These are phyloP conservation scores for Tiaroga cobitis DNA, from an alignment of 2,797 vertebrate genomes.

Conservation along the genomic window DNA sequence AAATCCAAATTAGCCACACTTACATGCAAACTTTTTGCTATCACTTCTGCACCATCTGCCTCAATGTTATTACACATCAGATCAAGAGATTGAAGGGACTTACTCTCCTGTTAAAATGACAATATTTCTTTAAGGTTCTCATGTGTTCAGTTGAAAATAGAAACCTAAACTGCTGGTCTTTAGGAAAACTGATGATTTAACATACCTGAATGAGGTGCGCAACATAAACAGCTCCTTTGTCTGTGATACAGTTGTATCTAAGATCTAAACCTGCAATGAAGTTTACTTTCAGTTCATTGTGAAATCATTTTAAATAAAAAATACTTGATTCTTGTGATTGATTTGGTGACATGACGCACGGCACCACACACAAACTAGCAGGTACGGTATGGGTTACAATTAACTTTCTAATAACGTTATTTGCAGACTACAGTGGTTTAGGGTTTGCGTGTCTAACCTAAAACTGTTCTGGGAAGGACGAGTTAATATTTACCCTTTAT, in stretches of 20 bases:
- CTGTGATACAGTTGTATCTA: slow-evolving; percentile 80
- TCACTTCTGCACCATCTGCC: slow-evolving; percentile 78
- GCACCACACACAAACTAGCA: neutral
- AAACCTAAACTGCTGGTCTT: neutral
- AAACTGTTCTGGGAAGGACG: neutral
- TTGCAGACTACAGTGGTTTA: neutral
- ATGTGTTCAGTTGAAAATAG: neutral
- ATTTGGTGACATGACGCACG: neutral
- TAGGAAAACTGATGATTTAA: neutral
- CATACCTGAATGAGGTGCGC: slow-evolving; percentile 83
- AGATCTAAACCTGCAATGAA: slow-evolving; percentile 81
- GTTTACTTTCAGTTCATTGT: slow-evolving; percentile 40
- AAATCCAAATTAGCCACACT: slow-evolving; percentile 54
- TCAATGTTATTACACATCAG: slow-evolving; percentile 88
- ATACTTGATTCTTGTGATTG: neutral
- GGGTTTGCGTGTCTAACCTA: neutral
- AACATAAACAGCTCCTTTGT: slow-evolving; percentile 77
- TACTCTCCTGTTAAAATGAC: slow-evolving; percentile 66
- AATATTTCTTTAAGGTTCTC: neutral
- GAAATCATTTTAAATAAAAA: neutral
- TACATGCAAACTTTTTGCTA: slow-evolving; percentile 84
- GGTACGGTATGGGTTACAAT: neutral
- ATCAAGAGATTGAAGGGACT: slow-evolving; percentile 78
- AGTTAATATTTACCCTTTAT: slow-evolving; percentile 77
- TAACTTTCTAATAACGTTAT: neutral